These are phyloP conservation scores for Phalera bucephala DNA, from an alignment of 2,888 invertebrate genomes.

Conservation along the genomic window DNA sequence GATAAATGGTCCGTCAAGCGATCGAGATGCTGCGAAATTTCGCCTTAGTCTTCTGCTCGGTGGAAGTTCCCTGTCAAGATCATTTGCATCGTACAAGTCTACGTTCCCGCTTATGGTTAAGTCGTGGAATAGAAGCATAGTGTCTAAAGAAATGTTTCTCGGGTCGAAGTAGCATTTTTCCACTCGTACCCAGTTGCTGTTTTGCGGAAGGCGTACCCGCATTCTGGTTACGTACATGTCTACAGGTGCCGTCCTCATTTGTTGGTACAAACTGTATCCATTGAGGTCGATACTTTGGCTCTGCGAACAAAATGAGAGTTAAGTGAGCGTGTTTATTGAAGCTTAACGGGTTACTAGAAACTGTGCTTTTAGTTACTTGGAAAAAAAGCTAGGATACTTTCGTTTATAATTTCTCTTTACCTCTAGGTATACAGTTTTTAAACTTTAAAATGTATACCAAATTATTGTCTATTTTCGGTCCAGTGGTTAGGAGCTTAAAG, in stretches of 20 bases:
- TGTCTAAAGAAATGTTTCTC: constrained; percentile 88
- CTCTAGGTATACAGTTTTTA: too few species aligned
- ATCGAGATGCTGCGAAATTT: constrained; percentile 65
- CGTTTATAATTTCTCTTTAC: not conserved
- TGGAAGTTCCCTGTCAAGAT: constrained; percentile 60
- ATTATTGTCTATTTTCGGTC: too few species aligned
- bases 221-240: constrained; percentile 88
- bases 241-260: constrained; percentile 84
- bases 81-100: constrained; percentile 79
- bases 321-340: not conserved
- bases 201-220: constrained; percentile 86
- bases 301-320: constrained; percentile 44
- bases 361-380: constrained; percentile 23
- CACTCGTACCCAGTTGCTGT: constrained; percentile 87
- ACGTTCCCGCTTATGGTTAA: constrained; percentile 90
- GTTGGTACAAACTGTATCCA: constrained; percentile 86
- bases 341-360: not conserved
- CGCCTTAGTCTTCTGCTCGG: constrained; percentile 53
- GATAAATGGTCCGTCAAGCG: constrained; percentile 48
- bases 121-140: constrained; percentile 90
- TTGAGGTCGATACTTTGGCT: constrained; percentile 81
- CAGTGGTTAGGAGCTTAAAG: too few species aligned
- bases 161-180: constrained; percentile 91
- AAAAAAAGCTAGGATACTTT: not conserved
- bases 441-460: too few species aligned